Percentiles rank a stretch among this genome's conserved stretches.
phyloP scores from a whole-genome alignment of 1,140 invertebrate species.

The Tetragnatha versicolor region DNA sequence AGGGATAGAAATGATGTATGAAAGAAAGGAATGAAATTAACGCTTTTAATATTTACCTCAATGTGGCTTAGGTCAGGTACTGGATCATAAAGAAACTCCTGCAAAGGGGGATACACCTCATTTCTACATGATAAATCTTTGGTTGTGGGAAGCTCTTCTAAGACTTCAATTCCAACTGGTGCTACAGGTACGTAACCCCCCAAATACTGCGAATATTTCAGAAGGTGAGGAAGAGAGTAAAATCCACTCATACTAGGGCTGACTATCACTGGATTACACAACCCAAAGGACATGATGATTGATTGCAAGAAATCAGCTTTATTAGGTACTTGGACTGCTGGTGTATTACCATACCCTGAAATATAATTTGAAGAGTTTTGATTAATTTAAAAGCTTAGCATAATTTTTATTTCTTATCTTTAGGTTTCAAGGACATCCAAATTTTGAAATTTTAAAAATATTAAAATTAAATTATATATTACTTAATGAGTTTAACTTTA shows the following conservation, averaged over 20 bases:
- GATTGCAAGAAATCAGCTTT: conserved; percentile 60
- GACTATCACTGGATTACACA: conserved; percentile 63
- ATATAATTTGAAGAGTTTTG: background rate
- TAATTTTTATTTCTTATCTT: background rate
- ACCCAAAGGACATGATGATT: conserved; percentile 58
- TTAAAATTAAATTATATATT: background rate
- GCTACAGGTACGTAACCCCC: conserved; percentile 65
- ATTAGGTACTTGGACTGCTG: conserved; percentile 25
- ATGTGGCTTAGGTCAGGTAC: conserved; percentile 37
- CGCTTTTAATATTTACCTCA: conserved; percentile 19
- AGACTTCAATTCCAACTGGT: conserved; percentile 61
- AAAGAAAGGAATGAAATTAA: background rate
- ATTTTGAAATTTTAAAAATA: background rate
- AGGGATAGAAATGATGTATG: no score
- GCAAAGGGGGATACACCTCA: conserved; percentile 12
- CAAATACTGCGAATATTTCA: conserved; percentile 58
- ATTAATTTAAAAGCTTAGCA: background rate
- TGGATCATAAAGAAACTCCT: conserved; percentile 34
- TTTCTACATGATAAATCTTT: background rate
- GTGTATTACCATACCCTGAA: conserved; percentile 61
- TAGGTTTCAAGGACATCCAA: background rate
- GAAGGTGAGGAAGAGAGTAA: conserved; percentile 64
- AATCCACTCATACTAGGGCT: conserved; percentile 67
- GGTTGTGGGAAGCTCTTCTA: conserved; percentile 11
- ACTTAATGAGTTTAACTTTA: no score